These are phyloP conservation scores for Euproctis similis DNA, from an alignment of 2,888 invertebrate genomes.

Conservation along the genomic window DNA sequence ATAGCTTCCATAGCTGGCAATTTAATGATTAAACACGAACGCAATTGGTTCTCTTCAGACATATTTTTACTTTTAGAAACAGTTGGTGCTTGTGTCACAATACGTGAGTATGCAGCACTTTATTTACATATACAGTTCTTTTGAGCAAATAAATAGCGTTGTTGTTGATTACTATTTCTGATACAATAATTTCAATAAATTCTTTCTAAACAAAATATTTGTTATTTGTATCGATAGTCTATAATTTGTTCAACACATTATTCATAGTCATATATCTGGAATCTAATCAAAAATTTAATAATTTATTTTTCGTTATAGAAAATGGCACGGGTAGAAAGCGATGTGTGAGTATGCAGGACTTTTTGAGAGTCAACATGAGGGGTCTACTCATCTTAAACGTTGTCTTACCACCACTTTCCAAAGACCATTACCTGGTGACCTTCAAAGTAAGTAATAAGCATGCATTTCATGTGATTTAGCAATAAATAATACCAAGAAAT, in stretches of 20 bases:
- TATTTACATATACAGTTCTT: too few relatives aligned
- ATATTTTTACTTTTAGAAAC: slow-evolving; percentile 72
- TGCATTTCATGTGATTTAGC: too few relatives aligned
- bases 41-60: slow-evolving; percentile 82
- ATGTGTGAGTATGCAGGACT: slow-evolving; percentile 55
- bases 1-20: slow-evolving; percentile 82
- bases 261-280: too few relatives aligned
- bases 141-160: too few relatives aligned
- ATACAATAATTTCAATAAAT: too few relatives aligned
- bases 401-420: slow-evolving; percentile 65
- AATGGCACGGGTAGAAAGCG: slow-evolving; percentile 1
- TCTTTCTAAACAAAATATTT: too few relatives aligned
- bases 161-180: too few relatives aligned
- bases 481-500: too few relatives aligned
- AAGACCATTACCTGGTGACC: slow-evolving; percentile 67
- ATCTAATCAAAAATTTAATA: too few relatives aligned
- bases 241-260: too few relatives aligned
- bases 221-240: too few relatives aligned
- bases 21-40: slow-evolving; percentile 79
- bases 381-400: slow-evolving; percentile 71
- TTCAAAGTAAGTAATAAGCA: slow-evolving; percentile 73
- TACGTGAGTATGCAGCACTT: slow-evolving; percentile 44
- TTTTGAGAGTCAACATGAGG: slow-evolving; percentile 56
- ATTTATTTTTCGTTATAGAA: slow-evolving; percentile 8
- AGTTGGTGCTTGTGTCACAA: slow-evolving; percentile 44